Conservation (phyloP, 2,888 invertebrate species). For the Campoletis raptor region DNA sequence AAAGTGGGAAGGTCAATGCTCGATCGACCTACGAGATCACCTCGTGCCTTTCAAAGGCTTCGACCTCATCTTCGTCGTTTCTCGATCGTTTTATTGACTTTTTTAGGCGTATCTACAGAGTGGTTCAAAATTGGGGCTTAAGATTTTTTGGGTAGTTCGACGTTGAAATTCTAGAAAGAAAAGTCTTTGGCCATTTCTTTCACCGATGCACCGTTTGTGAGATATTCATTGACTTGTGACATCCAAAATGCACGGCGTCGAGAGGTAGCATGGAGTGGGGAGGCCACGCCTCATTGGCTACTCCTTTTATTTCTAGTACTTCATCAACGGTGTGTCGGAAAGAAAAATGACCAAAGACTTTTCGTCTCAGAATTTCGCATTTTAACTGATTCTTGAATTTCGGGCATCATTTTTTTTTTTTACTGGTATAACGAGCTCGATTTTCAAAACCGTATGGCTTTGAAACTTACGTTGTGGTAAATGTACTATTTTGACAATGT, state of each 20-base stretch:
- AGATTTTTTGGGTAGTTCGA: background rate
- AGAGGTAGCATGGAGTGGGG: background rate
- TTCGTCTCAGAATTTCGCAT: background rate
- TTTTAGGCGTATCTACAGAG: background rate
- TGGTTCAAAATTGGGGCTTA: background rate
- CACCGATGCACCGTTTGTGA: background rate
- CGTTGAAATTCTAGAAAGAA: background rate
- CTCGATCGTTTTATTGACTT: slow-evolving; percentile 29
- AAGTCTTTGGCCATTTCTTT: background rate
- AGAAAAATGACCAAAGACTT: background rate
- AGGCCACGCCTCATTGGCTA: background rate
- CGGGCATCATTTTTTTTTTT: background rate
- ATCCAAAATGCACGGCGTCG: no score
- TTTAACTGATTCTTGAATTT: background rate
- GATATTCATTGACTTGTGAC: background rate
- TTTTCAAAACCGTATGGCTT: no score
- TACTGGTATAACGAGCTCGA: no score
- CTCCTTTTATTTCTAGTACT: background rate
- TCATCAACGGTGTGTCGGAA: background rate
- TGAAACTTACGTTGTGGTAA: no score
- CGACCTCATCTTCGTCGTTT: background rate
- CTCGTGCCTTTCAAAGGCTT: slow-evolving; percentile 15
- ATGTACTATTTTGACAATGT: no score
- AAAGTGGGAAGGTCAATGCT: slow-evolving; percentile 65
- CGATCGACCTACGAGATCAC: slow-evolving; percentile 64